Evolutionary conservation across 2,113 vertebrate genomes (phyloP).

Genomic region (Lethenteron camtschaticum): DNA sequence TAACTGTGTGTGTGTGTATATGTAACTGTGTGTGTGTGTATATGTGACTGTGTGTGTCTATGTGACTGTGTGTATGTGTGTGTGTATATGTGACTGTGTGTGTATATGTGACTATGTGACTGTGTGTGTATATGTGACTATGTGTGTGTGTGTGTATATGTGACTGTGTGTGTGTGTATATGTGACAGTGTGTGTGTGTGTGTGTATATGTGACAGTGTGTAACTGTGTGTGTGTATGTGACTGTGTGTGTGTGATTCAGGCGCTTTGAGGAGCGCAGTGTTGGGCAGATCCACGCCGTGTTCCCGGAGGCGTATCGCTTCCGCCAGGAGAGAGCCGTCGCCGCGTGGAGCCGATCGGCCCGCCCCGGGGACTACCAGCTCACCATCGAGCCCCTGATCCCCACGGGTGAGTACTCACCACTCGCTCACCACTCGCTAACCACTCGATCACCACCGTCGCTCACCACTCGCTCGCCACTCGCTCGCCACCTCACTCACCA

Average conservation of each 20-base stretch:
- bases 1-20: too few species aligned
- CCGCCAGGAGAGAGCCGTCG: constrained; percentile 52
- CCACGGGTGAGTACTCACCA: constrained; percentile 22
- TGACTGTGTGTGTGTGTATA: neutral
- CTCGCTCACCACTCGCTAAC: too few species aligned
- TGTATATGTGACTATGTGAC: too few species aligned
- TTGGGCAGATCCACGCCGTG: constrained; percentile 59
- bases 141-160: neutral
- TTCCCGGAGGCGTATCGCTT: constrained; percentile 43
- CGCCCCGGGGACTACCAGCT: constrained; percentile 50
- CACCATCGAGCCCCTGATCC: constrained; percentile 48
- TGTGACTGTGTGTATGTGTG: too few species aligned
- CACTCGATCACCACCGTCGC: too few species aligned
- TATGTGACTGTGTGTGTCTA: too few species aligned
- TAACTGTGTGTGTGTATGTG: neutral
- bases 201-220: too few species aligned
- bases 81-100: too few species aligned
- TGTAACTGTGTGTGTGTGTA: too few species aligned
- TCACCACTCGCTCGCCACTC: too few species aligned
- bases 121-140: neutral
- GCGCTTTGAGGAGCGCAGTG: constrained; percentile 51
- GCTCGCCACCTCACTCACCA: too few species aligned
- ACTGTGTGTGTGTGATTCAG: constrained; percentile 16
- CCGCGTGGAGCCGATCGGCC: constrained; percentile 21
- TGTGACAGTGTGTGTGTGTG: too few species aligned